These are phyloP conservation scores for Catonia carolina DNA, from an alignment of 2,888 invertebrate species.

Conservation along the genomic window DNA sequence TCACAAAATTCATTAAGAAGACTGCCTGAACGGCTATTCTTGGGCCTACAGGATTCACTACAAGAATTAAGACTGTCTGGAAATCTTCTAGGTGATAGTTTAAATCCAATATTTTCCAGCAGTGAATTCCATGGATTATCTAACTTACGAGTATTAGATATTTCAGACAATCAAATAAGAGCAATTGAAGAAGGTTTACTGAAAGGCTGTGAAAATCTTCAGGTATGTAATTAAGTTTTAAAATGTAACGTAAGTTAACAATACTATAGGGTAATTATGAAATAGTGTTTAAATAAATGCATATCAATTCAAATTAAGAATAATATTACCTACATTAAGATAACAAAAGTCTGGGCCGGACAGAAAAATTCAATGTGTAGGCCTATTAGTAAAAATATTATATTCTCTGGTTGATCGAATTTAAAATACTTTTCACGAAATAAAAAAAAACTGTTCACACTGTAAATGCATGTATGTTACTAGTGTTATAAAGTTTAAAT, in stretches of 20 bases:
- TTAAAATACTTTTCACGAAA: no score
- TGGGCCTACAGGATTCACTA: constrained; percentile 58
- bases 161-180: constrained; percentile 73
- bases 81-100: constrained; percentile 80
- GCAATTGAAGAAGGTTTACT: constrained; percentile 80
- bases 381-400: no score
- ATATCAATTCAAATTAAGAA: neutral
- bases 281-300: neutral
- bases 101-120: constrained; percentile 85
- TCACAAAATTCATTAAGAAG: constrained; percentile 74
- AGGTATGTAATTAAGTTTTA: constrained; percentile 50
- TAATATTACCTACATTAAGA: no score
- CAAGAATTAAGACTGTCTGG: constrained; percentile 65
- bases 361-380: no score
- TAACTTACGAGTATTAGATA: constrained; percentile 64
- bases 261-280: no score
- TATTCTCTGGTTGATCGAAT: no score
- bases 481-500: no score
- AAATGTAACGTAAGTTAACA: no score
- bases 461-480: no score
- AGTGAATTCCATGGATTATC: constrained; percentile 73
- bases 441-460: no score
- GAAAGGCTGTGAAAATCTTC: constrained; percentile 70
- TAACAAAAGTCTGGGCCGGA: no score
- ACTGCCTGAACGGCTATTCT: constrained; percentile 67